Percentiles rank a stretch among this genome's conserved stretches.
phyloP scores from a whole-genome alignment of 2,797 vertebrate genomes.

The Sylvia borin region DNA sequence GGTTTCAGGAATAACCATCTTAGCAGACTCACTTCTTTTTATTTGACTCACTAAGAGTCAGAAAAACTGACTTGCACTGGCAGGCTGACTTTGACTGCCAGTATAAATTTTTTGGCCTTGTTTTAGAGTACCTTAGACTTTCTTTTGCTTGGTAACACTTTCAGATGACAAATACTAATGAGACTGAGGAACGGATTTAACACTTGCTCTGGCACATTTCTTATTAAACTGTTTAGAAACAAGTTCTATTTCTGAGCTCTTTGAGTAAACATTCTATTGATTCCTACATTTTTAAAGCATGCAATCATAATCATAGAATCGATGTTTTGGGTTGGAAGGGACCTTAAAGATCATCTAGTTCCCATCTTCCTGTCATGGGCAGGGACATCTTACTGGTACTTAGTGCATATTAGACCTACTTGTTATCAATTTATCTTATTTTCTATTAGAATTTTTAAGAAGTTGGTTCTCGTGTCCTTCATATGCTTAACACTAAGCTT shows the following conservation, averaged over 20 bases:
- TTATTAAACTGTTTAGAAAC: not conserved
- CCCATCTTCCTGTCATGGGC: not conserved
- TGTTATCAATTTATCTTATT: not conserved
- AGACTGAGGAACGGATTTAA: not conserved
- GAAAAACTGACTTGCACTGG: constrained; percentile 25
- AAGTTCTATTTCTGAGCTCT: not conserved
- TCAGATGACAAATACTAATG: not conserved
- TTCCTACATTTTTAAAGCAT: not conserved
- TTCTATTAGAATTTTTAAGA: not conserved
- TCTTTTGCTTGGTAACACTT: not conserved
- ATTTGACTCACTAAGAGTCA: not conserved
- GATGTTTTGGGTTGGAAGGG: not conserved
- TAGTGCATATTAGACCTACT: not conserved
- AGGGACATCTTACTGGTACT: not conserved
- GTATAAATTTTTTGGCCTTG: not conserved
- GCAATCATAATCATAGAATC: not conserved
- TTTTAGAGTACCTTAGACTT: not conserved
- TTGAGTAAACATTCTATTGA: not conserved
- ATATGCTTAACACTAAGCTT: not conserved
- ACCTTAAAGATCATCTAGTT: not conserved
- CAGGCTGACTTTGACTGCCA: not conserved
- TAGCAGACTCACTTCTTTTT: constrained; percentile 15
- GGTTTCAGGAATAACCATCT: not conserved
- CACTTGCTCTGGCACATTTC: not conserved
- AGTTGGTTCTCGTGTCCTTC: not conserved